These are phyloP conservation scores for Toxotes chatareus DNA, from an alignment of 2,113 vertebrate genomes.

Conservation along the genomic window DNA sequence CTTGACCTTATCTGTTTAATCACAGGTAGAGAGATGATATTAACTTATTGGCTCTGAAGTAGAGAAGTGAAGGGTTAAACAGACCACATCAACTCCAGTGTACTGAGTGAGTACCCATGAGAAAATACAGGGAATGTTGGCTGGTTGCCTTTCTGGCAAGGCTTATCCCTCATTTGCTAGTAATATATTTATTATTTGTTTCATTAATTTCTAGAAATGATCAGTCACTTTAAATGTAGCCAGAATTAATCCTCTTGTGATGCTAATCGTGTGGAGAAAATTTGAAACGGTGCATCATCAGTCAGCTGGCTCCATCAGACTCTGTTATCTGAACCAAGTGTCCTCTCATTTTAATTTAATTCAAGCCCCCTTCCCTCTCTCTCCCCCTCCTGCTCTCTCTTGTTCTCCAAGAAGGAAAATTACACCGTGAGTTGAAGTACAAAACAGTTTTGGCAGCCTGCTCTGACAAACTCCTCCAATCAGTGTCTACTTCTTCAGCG, in stretches of 20 bases:
- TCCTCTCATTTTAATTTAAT: constrained; percentile 70
- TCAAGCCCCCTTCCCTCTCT: neutral
- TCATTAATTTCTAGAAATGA: constrained; percentile 71
- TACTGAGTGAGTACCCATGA: neutral
- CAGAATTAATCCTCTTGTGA: constrained; percentile 71
- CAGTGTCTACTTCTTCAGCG: constrained; percentile 3
- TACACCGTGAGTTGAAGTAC: constrained; percentile 25
- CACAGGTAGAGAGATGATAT: constrained; percentile 32
- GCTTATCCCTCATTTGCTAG: constrained; percentile 65
- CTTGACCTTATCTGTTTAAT: constrained; percentile 27
- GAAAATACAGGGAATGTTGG: constrained; percentile 17
- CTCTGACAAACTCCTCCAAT: constrained; percentile 47
- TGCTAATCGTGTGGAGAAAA: constrained; percentile 72
- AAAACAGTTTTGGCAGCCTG: constrained; percentile 49
- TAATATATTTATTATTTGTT: constrained; percentile 78
- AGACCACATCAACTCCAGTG: neutral
- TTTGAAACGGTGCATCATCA: constrained; percentile 71
- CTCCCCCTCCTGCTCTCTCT: neutral
- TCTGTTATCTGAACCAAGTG: constrained; percentile 69
- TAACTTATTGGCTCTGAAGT: constrained; percentile 49
- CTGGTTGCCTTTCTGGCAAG: constrained; percentile 57
- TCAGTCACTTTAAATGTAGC: constrained; percentile 67
- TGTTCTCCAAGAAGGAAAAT: constrained; percentile 57
- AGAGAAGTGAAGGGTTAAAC: constrained; percentile 39
- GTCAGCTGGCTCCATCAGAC: constrained; percentile 68